phyloP scores from a whole-genome alignment of 2,113 vertebrate species.

The Rissa tridactyla region DNA sequence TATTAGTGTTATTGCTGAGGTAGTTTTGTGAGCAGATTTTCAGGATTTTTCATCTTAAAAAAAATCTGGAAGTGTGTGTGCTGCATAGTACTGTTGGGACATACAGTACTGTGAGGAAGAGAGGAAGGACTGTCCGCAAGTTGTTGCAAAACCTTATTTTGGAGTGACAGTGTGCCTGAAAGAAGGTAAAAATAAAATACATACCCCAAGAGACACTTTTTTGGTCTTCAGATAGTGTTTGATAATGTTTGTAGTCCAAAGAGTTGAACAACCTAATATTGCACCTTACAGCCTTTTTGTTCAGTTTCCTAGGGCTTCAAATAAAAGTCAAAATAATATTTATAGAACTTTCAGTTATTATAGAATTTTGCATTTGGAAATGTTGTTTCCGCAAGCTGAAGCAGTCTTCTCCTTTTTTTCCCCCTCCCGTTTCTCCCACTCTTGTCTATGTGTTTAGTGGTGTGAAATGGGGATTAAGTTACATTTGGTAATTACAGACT shows the following conservation, averaged over 20 bases:
- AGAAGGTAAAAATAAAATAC: background rate
- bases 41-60: background rate
- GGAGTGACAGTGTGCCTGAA: background rate
- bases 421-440: accelerated
- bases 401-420: background rate
- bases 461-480: background rate
- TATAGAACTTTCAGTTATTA: background rate
- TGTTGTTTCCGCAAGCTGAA: background rate
- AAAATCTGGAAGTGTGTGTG: background rate
- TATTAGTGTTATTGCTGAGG: background rate
- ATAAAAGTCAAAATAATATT: background rate
- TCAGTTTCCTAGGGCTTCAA: background rate
- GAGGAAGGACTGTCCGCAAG: background rate
- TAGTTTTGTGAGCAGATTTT: background rate
- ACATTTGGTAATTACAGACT: background rate
- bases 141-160: background rate
- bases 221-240: background rate
- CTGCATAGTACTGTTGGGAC: background rate
- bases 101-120: background rate
- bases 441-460: background rate
- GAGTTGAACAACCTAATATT: background rate
- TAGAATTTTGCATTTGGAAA: background rate
- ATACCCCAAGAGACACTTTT: background rate
- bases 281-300: background rate
- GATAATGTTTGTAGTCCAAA: accelerated